Evolutionary conservation across 2,888 invertebrate genomes (phyloP), one percentile per base, ranked within the genome.

Genomic region (Megaustenia siamemsis): DNA sequence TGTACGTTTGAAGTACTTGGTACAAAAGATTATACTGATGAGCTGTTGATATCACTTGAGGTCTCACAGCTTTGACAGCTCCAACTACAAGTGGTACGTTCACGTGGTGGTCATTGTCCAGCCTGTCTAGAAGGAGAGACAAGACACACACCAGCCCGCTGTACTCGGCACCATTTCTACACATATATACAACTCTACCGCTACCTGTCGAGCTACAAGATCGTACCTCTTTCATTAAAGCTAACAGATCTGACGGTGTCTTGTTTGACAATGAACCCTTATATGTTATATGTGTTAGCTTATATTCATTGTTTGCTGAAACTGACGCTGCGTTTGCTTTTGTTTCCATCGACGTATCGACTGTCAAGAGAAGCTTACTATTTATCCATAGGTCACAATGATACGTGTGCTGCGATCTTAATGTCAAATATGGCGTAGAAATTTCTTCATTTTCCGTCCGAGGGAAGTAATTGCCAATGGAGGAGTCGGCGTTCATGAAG

Each of bases 41-140:
- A 68, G 45, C 0, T 28, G 45, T 71, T 1, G 71, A 45, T n/a
- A 71, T 45, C 10, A 45, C 45, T 4, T 43, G 45, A 45, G 71
- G 71, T 28, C 71, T n/a, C 10, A 71, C 28, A 28, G 71, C 71
- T 71, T 71, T 71, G 21, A 71, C 28, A n/a, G 71, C 71, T 71
- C 71, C 71, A 28, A 71, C 71, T 28, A 71, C 71, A 43, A 71
- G 71, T 15, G 71, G 71, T 12, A 71, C 45, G 1, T 43, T 71
- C 43, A 71, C 12, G 1, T 28, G 45, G n/a, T 71, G 43, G 12
- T 71, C 71, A 71, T 43, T 43, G 45, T 71, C 71, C 45, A 71
- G 43, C 28, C 71, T 43, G 71, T 24, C 71, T 24, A 71, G 71
- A 4, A 71, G 45, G 0, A 71, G 71, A 12, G 45, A 71, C 71